phyloP scores from a whole-genome alignment of 2,888 invertebrate species.

The Chalcosyrphus nemorum region DNA sequence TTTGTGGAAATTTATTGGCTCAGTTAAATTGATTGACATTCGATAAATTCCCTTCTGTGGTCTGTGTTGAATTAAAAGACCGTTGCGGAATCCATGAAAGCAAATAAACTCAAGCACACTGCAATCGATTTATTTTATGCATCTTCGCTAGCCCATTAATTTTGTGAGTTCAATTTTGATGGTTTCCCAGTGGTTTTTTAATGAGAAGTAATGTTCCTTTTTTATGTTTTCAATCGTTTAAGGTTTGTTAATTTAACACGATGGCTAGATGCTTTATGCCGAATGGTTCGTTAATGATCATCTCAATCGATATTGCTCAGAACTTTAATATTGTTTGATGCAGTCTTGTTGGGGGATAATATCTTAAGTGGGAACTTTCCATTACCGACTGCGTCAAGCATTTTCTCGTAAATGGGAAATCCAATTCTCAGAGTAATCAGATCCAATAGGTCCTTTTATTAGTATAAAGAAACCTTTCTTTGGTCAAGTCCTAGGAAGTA shows the following conservation, averaged over 20 bases:
- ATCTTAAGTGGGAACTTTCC: too few relatives aligned
- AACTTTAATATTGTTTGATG: too few relatives aligned
- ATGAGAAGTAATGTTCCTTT: not conserved
- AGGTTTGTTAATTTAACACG: not conserved
- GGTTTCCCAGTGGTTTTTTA: slow-evolving; percentile 20
- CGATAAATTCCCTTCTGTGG: slow-evolving; percentile 53
- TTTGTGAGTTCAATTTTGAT: slow-evolving; percentile 25
- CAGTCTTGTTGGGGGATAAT: too few relatives aligned
- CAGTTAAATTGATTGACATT: slow-evolving; percentile 62
- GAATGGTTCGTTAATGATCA: not conserved
- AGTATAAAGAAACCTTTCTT: too few relatives aligned
- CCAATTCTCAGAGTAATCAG: too few relatives aligned
- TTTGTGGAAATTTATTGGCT: slow-evolving; percentile 34
- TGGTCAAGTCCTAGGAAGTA: too few relatives aligned
- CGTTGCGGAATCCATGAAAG: slow-evolving; percentile 1
- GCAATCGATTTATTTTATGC: slow-evolving; percentile 19
- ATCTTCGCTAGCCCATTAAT: slow-evolving; percentile 36
- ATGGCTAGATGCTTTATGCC: not conserved
- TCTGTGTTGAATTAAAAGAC: slow-evolving; percentile 49
- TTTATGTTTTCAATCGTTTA: not conserved
- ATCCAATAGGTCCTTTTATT: too few relatives aligned
- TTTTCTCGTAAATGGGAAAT: too few relatives aligned
- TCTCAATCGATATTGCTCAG: too few relatives aligned
- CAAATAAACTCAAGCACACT: slow-evolving; percentile 45
- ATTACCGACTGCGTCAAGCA: too few relatives aligned